Evolutionary conservation across 2,797 vertebrate species (phyloP), one percentile per base, ranked within the genome.

Genomic region (Poeciliopsis infans): DNA sequence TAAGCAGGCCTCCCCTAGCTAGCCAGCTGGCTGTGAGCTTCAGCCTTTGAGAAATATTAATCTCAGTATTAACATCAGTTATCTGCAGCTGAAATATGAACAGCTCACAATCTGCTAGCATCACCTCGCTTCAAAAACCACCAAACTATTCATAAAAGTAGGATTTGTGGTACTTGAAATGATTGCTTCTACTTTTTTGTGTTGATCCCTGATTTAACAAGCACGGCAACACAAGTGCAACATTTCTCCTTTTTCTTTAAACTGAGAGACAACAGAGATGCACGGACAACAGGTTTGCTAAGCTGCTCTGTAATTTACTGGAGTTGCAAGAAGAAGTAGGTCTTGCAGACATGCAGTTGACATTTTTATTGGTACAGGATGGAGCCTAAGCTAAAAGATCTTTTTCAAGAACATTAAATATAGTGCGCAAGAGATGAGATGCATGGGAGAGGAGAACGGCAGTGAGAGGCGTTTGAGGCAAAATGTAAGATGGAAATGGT

Each of bases 341-440:
- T 7, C 18, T 82, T 11, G 7, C 78, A 79, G 81, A 85, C 28
- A 88, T 64, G 70, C 71, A 57, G 73, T 41, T 55, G 57, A 77
- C 82, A 71, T 78, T 81, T 76, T 83, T 15, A 31, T 61, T 80
- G 70, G 75, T 85, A 79, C 25, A 76, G 45, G 59, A n/a, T 59
- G 1, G 41, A 46, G 28, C 5, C 13, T 31, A 31, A 28, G 57
- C 16, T 59, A 18, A 10, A n/a, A 16, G 41, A 10, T 45, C 75
- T 80, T 76, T 80, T 64, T 77, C 71, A 75, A 83, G 88, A 87
- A 47, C 81, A 90, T 87, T 92, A 91, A 89, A 91, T 83, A 78
- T 68, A 70, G 33, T 20, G 59, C 84, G 70, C 6, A 6, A 79
- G 59, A 84, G 86, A 76, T n/a, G 46, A 86, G 71, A 84, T 75